Base-by-base conservation (phyloP, 2,797 vertebrate species). In the Aulostomus chinensis region DNA sequence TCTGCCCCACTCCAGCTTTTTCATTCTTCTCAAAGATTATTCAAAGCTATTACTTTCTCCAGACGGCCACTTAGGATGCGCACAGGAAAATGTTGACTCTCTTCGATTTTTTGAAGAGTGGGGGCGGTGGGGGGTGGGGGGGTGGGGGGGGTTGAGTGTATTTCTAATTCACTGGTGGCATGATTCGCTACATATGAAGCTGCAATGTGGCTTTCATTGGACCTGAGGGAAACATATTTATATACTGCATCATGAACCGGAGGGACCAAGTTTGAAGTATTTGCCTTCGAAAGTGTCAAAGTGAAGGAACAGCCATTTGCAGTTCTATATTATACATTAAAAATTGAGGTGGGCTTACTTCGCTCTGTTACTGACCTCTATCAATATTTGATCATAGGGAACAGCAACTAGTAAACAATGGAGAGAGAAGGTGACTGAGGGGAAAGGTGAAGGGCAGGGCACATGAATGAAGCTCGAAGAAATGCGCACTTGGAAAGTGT, bases 301-400 rank as follows among this genome's bases (percentile, higher is more conserved):
- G 68, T 66, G 58, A 48, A 64, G 72, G 57, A 58, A 78, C 76
- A 63, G 53, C 77, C 77, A 80, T 81, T 81, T 83, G 61, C 4
- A n/a, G 56, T 52, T 62, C 68, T 77, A 83, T 86, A 87, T 88
- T 84, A 84, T 86, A 85, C 70, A 86, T 88, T 79, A 89, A 86
- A 88, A 76, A 87, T 85, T 81, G 78, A 89, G 76, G 80, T 62
- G 66, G 73, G 80, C 73, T 47, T 70, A 74, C 80, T 80, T 68
- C 77, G 59, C 70, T 81, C 74, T 51, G 53, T 50, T 33, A 12
- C 71, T 84, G 79, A 85, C 84, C 83, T 71, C 71, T 65, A 80
- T 88, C 53, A 86, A 88, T 86, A 87, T 73, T 86, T 77, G 51
- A 89, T 82, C 0, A 22, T 38, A 1, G 69, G 10, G 69, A 85